Evolutionary conservation across 2,888 invertebrate genomes (phyloP).

Genomic region (Drosophila lutescens): DNA sequence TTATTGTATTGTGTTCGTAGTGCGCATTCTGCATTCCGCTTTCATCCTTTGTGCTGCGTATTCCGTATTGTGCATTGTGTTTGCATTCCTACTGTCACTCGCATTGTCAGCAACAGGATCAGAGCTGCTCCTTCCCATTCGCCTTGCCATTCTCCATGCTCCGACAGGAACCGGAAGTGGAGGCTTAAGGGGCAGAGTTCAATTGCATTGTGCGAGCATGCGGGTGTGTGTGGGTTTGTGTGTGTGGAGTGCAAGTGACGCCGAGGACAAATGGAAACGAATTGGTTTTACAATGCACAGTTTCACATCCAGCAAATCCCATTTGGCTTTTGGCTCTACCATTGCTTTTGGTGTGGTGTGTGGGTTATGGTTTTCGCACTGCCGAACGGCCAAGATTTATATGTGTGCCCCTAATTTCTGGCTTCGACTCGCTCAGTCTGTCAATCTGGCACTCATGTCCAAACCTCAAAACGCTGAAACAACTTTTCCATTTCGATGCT

Average conservation of each 20-base stretch:
- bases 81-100: slow-evolving; percentile 49
- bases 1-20: slow-evolving; percentile 40
- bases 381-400: slow-evolving; percentile 16
- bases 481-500: slow-evolving; percentile 34
- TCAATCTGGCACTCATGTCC: slow-evolving; percentile 31
- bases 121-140: slow-evolving; percentile 11
- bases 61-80: slow-evolving; percentile 45
- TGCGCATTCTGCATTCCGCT: slow-evolving; percentile 36
- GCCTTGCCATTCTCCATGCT: not conserved
- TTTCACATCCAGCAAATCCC: slow-evolving; percentile 52
- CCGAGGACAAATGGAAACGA: slow-evolving; percentile 61
- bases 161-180: slow-evolving; percentile 36
- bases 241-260: slow-evolving; percentile 39
- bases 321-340: slow-evolving; percentile 35
- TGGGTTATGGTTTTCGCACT: slow-evolving; percentile 20
- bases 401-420: slow-evolving; percentile 42
- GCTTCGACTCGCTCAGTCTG: slow-evolving; percentile 13
- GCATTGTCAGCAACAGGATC: slow-evolving; percentile 69
- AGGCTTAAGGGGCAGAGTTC: slow-evolving; percentile 42
- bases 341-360: slow-evolving; percentile 16
- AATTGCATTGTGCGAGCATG: slow-evolving; percentile 36
- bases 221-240: slow-evolving; percentile 3
- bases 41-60: slow-evolving; percentile 40
- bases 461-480: slow-evolving; percentile 26
- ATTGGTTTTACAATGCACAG: slow-evolving; percentile 67